Evolutionary conservation across 2,113 vertebrate genomes (phyloP).

Genomic region (Anser brachyrhynchus): DNA sequence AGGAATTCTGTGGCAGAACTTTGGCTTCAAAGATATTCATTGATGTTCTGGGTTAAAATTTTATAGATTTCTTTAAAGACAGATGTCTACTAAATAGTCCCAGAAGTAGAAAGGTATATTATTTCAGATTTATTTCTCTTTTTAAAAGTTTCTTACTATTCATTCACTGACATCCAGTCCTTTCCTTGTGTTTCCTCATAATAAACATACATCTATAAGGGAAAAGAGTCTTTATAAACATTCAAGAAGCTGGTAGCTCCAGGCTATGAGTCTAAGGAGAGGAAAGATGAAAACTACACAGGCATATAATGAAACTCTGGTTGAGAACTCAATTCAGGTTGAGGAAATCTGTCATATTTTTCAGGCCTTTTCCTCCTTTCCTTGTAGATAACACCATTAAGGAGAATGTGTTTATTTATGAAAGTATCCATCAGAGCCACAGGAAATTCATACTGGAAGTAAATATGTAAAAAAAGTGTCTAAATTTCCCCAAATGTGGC

Average conservation of each 20-base stretch:
- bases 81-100: not conserved
- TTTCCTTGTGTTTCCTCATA: not conserved
- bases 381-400: not conserved
- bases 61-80: not conserved
- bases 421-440: not conserved
- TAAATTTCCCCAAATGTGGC: not conserved
- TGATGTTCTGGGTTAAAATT: not conserved
- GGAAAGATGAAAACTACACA: not conserved
- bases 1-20: not conserved
- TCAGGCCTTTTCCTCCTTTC: not conserved
- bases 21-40: not conserved
- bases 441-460: not conserved
- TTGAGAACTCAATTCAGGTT: not conserved
- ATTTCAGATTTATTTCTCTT: not conserved
- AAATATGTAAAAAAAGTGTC: not conserved
- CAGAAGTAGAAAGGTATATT: not conserved
- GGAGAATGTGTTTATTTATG: not conserved
- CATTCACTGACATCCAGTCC: not conserved
- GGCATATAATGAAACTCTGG: not conserved
- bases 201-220: not conserved
- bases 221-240: not conserved
- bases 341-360: not conserved
- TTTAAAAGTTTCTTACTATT: not conserved
- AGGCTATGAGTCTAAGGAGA: not conserved
- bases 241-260: not conserved